phyloP scores from a whole-genome alignment of 1,140 invertebrate genomes.

The Pseudomyrmex concolor region DNA sequence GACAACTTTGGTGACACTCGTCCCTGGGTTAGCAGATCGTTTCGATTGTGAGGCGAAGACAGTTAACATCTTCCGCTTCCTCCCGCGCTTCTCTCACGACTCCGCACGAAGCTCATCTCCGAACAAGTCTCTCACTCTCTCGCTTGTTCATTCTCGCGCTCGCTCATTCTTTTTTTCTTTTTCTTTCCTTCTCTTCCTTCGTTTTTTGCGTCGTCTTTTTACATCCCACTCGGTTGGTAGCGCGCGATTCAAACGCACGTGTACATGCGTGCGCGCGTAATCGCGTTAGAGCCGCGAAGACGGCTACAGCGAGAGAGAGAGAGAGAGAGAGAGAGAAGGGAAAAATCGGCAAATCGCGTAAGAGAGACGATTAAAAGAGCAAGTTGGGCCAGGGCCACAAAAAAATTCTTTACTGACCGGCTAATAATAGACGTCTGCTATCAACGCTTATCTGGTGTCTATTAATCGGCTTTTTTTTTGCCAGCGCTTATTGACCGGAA shows the following conservation, averaged over 20 bases:
- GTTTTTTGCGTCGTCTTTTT: slow-evolving; percentile 20
- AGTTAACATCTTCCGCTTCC: slow-evolving; percentile 37
- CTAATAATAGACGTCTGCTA: too few species aligned
- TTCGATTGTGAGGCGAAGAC: slow-evolving; percentile 59
- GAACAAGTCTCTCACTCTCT: neutral
- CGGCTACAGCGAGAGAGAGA: slow-evolving; percentile 18
- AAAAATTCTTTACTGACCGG: too few species aligned
- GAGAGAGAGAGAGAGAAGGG: neutral
- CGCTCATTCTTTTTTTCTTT: slow-evolving; percentile 17
- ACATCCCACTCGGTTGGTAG: slow-evolving; percentile 13
- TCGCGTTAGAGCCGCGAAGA: slow-evolving; percentile 6
- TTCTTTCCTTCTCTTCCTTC: neutral
- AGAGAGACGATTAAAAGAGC: slow-evolving; percentile 16
- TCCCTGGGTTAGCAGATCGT: slow-evolving; percentile 48
- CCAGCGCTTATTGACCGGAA: neutral
- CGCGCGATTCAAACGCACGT: slow-evolving; percentile 54
- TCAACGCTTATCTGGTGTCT: too few species aligned
- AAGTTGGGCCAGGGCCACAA: neutral
- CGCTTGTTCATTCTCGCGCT: neutral
- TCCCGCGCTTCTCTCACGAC: neutral
- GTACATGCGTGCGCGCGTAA: slow-evolving; percentile 20
- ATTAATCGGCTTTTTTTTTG: slow-evolving; percentile 1
- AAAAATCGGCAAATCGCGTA: slow-evolving; percentile 16
- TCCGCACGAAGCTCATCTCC: neutral
- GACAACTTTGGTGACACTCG: slow-evolving; percentile 49